Conservation (phyloP, 2,113 vertebrate species). For the Hiodon tergisus region DNA sequence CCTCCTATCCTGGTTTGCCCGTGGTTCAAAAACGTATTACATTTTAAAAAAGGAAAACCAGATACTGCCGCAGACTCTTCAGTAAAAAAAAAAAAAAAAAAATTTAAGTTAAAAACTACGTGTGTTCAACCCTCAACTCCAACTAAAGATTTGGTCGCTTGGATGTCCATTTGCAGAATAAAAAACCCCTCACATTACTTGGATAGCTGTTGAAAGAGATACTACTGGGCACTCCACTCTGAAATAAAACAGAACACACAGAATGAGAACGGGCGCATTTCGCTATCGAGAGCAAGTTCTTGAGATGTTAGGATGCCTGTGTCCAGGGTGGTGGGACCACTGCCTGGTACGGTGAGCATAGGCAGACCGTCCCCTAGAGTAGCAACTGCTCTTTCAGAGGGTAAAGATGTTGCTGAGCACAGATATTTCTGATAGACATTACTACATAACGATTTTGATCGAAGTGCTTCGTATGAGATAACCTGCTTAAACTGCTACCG, state of each 20-base stretch:
- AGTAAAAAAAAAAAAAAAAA: neutral
- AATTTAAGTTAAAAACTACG: neutral
- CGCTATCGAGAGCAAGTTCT: no score
- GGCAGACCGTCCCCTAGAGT: no score
- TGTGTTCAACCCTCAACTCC: no score
- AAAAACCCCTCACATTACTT: constrained; percentile 58
- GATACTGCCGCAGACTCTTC: neutral
- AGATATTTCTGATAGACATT: no score
- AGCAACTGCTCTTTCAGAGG: no score
- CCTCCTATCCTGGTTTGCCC: neutral
- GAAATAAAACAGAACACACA: constrained; percentile 56
- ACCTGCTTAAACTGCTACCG: no score
- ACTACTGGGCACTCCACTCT: constrained; percentile 74
- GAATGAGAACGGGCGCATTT: constrained; percentile 2
- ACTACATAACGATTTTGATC: no score
- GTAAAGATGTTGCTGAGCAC: no score
- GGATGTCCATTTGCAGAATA: neutral
- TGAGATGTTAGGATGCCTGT: no score
- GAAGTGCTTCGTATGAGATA: no score
- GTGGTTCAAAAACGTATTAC: neutral
- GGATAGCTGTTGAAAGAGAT: constrained; percentile 68
- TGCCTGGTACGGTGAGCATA: no score
- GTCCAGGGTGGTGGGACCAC: no score
- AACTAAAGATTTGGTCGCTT: neutral
- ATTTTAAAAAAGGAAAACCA: neutral